Evolutionary conservation across 2,797 vertebrate species (phyloP).

Genomic region (Siniperca undulata): DNA sequence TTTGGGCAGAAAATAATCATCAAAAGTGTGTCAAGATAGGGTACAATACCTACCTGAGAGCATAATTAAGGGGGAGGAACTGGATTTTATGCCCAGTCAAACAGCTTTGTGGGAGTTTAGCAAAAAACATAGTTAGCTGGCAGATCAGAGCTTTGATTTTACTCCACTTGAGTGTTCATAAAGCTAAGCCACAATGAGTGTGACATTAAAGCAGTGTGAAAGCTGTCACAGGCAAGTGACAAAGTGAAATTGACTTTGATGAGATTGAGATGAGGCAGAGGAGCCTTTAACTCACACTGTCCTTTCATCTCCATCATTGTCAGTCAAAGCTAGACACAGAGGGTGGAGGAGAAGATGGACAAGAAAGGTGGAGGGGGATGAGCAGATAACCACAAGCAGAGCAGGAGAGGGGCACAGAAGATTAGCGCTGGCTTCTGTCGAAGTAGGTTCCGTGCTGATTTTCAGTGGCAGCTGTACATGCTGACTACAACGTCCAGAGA

Average conservation of each 20-base stretch:
- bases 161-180: constrained; percentile 56
- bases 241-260: constrained; percentile 71
- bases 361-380: constrained; percentile 38
- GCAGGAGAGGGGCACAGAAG: constrained; percentile 44
- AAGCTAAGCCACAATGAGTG: constrained; percentile 40
- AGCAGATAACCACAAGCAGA: constrained; percentile 42
- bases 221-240: constrained; percentile 63
- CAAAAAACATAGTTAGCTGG: constrained; percentile 49
- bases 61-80: constrained; percentile 39
- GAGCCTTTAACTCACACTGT: constrained; percentile 57
- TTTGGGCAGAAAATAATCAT: constrained; percentile 24
- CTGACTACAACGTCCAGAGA: constrained; percentile 70
- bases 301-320: constrained; percentile 64
- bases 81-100: constrained; percentile 54
- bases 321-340: constrained; percentile 54
- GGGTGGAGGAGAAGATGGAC: constrained; percentile 35
- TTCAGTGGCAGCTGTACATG: constrained; percentile 72
- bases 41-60: background rate
- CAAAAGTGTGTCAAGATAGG: constrained; percentile 4
- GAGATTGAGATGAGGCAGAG: constrained; percentile 60
- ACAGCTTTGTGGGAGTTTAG: constrained; percentile 47
- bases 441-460: constrained; percentile 67
- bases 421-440: constrained; percentile 54
- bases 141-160: constrained; percentile 45
- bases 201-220: constrained; percentile 71